Conservation (phyloP, 1,140 invertebrate genomes). For the Lepidurus couesii region DNA sequence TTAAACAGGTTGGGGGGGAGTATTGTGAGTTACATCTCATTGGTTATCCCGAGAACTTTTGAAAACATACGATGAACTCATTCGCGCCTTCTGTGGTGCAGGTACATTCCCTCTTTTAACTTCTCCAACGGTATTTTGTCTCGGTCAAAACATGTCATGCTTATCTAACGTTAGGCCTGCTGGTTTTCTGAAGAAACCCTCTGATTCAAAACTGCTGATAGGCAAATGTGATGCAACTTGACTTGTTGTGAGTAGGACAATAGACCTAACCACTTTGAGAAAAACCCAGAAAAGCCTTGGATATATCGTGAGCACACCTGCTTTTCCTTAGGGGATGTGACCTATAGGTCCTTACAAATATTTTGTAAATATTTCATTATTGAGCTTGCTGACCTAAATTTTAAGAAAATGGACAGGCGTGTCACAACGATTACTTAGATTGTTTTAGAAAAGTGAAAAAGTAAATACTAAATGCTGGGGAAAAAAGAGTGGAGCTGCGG, state of each 20-base stretch:
- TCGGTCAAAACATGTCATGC: background rate
- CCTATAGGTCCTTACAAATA: no score
- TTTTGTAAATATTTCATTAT: background rate
- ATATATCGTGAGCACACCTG: no score
- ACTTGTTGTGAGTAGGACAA: no score
- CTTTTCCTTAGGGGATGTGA: no score
- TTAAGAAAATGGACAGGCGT: background rate
- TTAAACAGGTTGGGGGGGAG: background rate
- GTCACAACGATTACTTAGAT: background rate
- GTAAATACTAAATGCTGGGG: background rate
- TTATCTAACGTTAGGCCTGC: background rate
- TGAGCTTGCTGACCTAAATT: background rate
- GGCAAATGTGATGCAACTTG: background rate
- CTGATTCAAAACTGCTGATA: background rate
- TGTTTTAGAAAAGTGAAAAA: background rate
- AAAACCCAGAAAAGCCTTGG: no score
- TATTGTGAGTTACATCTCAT: background rate
- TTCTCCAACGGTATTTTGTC: background rate
- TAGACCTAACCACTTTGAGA: no score
- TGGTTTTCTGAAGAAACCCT: background rate
- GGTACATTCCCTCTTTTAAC: background rate
- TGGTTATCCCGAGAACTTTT: background rate
- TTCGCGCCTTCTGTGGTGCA: background rate
- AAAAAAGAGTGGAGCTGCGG: slow-evolving; percentile 56
- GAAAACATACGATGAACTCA: background rate